These are phyloP conservation scores for Glossosoma conforme DNA, from an alignment of 1,140 invertebrate genomes.

Conservation along the genomic window DNA sequence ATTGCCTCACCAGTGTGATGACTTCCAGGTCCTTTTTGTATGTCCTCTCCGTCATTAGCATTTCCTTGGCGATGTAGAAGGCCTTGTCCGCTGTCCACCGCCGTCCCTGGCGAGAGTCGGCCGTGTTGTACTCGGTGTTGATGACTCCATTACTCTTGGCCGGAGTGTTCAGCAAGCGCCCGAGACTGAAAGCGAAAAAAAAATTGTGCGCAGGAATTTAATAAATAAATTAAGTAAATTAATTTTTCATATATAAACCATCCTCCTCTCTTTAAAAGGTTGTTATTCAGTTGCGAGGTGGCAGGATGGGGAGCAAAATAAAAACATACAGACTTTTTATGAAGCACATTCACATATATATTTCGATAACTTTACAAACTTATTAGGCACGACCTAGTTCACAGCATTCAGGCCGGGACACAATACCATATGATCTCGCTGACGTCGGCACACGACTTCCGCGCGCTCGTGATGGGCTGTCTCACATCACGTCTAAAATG, in stretches of 20 bases:
- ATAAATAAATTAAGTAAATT: background rate
- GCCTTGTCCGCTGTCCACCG: constrained; percentile 72
- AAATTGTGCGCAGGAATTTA: background rate
- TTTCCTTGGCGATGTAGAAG: constrained; percentile 91
- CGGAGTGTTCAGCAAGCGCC: constrained; percentile 18
- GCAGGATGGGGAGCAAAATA: too few relatives aligned
- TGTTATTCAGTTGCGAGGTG: too few relatives aligned
- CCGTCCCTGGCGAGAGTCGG: constrained; percentile 40
- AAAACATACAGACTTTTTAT: too few relatives aligned
- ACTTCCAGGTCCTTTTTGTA: constrained; percentile 94
- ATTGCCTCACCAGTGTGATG: constrained; percentile 77
- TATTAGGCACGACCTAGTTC: too few relatives aligned
- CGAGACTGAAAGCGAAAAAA: constrained; percentile 15
- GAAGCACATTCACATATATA: too few relatives aligned
- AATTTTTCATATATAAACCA: background rate
- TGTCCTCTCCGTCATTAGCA: constrained; percentile 92
- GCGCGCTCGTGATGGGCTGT: too few relatives aligned
- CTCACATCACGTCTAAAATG: too few relatives aligned
- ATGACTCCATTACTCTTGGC: constrained; percentile 18
- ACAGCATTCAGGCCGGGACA: too few relatives aligned
- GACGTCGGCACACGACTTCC: too few relatives aligned
- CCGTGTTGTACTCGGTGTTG: constrained; percentile 14
- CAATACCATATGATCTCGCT: too few relatives aligned
- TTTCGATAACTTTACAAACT: too few relatives aligned
- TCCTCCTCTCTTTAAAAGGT: too few relatives aligned